phyloP scores from a whole-genome alignment of 2,113 vertebrate species.

The Psilopsiagon aymara region DNA sequence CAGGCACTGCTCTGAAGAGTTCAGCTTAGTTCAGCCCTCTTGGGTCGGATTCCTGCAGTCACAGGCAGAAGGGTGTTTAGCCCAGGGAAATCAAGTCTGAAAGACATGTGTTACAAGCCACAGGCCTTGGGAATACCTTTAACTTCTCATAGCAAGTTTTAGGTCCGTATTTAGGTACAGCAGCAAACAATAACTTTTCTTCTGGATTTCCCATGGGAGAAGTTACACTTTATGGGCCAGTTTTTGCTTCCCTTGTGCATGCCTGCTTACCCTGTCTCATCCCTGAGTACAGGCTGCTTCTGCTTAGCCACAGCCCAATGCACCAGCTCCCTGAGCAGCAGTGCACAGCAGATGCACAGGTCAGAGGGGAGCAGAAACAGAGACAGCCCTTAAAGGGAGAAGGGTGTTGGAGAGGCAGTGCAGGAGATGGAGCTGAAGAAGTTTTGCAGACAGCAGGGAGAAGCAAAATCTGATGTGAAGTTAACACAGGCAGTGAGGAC shows the following conservation, averaged over 20 bases:
- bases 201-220: not conserved
- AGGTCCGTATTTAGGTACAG: not conserved
- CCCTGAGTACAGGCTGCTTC: not conserved
- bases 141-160: not conserved
- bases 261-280: not conserved
- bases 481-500: not conserved
- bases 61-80: not conserved
- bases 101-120: not conserved
- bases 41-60: not conserved
- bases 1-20: not conserved
- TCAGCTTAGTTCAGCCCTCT: not conserved
- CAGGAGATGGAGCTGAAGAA: not conserved
- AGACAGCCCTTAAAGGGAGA: not conserved
- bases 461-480: not conserved
- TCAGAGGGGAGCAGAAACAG: not conserved
- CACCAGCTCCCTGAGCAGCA: not conserved
- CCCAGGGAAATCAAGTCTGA: not conserved
- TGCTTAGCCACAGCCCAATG: not conserved
- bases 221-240: not conserved
- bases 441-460: not conserved
- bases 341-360: accelerated
- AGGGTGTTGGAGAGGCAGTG: not conserved
- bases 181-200: not conserved
- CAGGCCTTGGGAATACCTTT: not conserved
- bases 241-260: not conserved